Percentiles rank a stretch among this genome's conserved stretches.
These are phyloP conservation scores for Chaitophorus viminalis DNA, from an alignment of 2,888 invertebrate genomes.

Conservation along the genomic window DNA sequence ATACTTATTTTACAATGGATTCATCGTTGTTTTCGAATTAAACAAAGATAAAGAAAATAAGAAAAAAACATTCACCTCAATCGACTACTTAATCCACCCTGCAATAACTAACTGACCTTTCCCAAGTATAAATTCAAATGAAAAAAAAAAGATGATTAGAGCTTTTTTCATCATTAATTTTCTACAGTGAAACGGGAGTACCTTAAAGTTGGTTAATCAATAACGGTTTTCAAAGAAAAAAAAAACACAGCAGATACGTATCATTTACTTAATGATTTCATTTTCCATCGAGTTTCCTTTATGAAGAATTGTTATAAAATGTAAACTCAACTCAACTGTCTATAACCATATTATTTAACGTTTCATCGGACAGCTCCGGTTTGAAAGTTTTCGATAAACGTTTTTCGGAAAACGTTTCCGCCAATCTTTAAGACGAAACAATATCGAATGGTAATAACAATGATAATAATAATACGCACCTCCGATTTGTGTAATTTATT, in stretches of 20 bases:
- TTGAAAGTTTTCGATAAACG: constrained; percentile 32
- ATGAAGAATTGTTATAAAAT: constrained; percentile 23
- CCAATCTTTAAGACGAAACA: constrained; percentile 1
- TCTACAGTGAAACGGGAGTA: neutral
- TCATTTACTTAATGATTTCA: constrained; percentile 6
- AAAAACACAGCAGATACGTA: neutral
- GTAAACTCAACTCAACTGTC: neutral
- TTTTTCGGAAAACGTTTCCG: neutral
- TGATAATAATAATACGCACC: neutral
- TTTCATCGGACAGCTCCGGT: neutral
- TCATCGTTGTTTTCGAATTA: neutral
- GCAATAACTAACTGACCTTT: neutral
- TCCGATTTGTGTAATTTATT: constrained; percentile 21
- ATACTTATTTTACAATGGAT: neutral
- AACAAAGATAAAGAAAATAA: neutral
- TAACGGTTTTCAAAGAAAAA: neutral
- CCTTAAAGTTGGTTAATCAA: neutral
- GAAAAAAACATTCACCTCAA: neutral
- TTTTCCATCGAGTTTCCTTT: neutral
- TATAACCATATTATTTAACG: constrained; percentile 24
- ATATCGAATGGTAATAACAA: constrained; percentile 10
- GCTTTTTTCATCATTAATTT: neutral
- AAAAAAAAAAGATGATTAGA: neutral
- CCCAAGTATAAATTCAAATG: no score
- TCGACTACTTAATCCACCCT: neutral